These are phyloP conservation scores for Chaenogobius annularis DNA, from an alignment of 2,113 vertebrate genomes.

Conservation along the genomic window DNA sequence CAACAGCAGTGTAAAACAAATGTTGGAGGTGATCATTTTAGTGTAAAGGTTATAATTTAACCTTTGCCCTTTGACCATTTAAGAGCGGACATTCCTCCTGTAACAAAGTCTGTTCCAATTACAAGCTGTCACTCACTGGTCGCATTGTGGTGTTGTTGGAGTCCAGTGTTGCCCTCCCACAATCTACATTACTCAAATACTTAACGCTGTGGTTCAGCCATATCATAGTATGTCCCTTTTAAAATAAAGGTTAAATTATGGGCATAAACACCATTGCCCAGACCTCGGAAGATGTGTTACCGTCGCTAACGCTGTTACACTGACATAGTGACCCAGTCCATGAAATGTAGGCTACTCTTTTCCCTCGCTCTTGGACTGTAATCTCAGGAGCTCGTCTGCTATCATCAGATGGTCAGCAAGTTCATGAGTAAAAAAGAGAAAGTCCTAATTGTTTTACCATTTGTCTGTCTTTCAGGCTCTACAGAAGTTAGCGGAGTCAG, in stretches of 20 bases:
- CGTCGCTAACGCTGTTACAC: constrained; percentile 9
- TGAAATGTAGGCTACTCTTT: constrained; percentile 53
- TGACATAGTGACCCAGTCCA: constrained; percentile 72
- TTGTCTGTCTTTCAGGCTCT: constrained; percentile 82
- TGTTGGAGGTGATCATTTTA: constrained; percentile 8
- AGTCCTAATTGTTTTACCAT: not conserved
- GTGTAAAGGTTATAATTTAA: constrained; percentile 29
- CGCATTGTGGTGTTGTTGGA: constrained; percentile 24
- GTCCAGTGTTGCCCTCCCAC: constrained; percentile 46
- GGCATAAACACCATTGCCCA: not conserved
- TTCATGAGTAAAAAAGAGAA: not conserved
- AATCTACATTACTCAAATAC: constrained; percentile 64
- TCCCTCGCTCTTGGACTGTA: constrained; percentile 13
- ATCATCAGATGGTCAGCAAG: not conserved
- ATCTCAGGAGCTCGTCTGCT: not conserved
- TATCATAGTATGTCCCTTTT: constrained; percentile 51
- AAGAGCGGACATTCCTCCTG: constrained; percentile 23
- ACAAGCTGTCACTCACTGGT: constrained; percentile 42
- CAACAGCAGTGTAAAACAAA: not conserved
- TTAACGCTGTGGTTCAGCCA: constrained; percentile 59
- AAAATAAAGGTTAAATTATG: not conserved
- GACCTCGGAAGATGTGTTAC: not conserved
- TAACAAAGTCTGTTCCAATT: constrained; percentile 34
- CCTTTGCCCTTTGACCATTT: constrained; percentile 35
- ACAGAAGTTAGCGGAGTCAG: constrained; percentile 94